Evolutionary conservation across 2,797 vertebrate species (phyloP).

Genomic region (Enteromius anoplus): DNA sequence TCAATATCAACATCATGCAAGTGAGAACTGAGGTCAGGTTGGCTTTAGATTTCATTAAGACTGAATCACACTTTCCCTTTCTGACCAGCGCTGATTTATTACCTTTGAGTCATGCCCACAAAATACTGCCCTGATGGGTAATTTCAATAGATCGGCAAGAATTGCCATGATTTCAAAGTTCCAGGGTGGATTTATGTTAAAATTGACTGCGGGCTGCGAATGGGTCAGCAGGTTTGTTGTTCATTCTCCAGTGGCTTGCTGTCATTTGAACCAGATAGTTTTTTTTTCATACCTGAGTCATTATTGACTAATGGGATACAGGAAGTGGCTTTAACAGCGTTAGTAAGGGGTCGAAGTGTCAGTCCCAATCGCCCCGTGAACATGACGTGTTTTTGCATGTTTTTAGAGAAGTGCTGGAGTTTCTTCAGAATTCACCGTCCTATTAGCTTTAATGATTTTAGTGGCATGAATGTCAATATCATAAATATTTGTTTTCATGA

Average conservation of each 20-base stretch:
- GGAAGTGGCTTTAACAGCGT: background rate
- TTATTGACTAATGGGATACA: slow-evolving; percentile 22
- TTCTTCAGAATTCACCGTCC: background rate
- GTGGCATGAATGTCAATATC: background rate
- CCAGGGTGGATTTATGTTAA: slow-evolving; percentile 19
- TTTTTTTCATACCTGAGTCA: slow-evolving; percentile 19
- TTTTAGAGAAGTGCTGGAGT: background rate
- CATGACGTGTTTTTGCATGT: background rate
- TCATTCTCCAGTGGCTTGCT: slow-evolving; percentile 32
- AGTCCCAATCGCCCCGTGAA: background rate
- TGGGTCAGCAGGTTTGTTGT: slow-evolving; percentile 36
- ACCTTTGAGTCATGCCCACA: slow-evolving; percentile 19
- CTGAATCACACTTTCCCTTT: slow-evolving; percentile 19
- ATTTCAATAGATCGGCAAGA: slow-evolving; percentile 22
- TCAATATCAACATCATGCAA: background rate
- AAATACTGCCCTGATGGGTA: background rate
- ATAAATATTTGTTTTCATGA: background rate
- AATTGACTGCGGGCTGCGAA: slow-evolving; percentile 27
- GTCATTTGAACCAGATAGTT: slow-evolving; percentile 31
- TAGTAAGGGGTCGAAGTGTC: slow-evolving; percentile 14
- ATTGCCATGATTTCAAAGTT: slow-evolving; percentile 26
- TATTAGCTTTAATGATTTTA: background rate
- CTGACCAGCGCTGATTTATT: slow-evolving; percentile 18
- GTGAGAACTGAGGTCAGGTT: slow-evolving; percentile 7
- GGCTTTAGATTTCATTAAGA: slow-evolving; percentile 18